phyloP scores from a whole-genome alignment of 2,888 invertebrate genomes.

The Monochamus alternatus region DNA sequence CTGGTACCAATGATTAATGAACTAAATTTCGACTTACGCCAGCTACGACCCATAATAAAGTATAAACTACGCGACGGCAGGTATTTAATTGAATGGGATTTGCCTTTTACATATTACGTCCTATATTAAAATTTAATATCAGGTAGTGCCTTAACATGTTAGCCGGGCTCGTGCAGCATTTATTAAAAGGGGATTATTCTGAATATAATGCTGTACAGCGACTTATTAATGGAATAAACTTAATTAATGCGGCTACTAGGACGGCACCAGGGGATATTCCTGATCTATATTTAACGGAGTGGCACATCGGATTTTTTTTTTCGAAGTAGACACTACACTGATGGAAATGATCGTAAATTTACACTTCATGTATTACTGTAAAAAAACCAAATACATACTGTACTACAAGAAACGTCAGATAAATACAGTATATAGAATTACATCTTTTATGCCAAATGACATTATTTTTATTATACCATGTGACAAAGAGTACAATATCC shows the following conservation, averaged over 20 bases:
- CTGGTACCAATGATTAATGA: constrained; percentile 22
- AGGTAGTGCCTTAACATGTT: constrained; percentile 1
- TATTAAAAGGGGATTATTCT: constrained; percentile 5
- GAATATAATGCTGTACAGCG: neutral
- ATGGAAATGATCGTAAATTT: no score
- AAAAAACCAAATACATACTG: no score
- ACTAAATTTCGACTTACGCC: constrained; percentile 11
- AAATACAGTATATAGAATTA: no score
- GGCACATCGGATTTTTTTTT: no score
- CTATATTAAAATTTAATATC: constrained; percentile 10
- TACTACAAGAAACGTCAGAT: no score
- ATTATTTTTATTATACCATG: no score
- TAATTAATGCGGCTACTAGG: neutral
- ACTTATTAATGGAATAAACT: neutral
- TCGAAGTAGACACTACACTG: no score
- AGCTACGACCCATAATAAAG: constrained; percentile 1
- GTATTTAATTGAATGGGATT: constrained; percentile 15
- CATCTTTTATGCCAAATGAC: no score
- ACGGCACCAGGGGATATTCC: no score
- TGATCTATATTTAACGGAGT: no score
- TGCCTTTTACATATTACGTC: constrained; percentile 11
- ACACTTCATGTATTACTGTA: no score
- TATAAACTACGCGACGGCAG: constrained; percentile 10
- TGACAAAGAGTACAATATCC: no score
- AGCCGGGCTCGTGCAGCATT: neutral